Evolutionary conservation across 2,113 vertebrate species (phyloP).

Genomic region (Felis chaus): DNA sequence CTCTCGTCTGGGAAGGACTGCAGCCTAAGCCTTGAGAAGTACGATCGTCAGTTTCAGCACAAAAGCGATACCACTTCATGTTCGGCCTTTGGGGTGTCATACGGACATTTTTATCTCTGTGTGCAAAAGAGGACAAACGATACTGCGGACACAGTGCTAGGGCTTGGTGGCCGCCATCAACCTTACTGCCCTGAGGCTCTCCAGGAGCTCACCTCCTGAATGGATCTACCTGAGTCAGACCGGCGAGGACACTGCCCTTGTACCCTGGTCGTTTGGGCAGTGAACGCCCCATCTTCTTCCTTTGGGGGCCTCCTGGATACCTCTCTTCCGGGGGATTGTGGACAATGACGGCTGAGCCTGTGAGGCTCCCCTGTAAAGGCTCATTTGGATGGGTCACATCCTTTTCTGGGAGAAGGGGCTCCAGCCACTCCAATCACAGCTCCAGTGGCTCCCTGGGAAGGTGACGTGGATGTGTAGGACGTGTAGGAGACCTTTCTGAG

Average conservation of each 20-base stretch:
- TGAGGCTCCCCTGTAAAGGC: background rate
- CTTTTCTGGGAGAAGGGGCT: background rate
- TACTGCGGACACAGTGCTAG: too few relatives aligned
- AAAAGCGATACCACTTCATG: background rate
- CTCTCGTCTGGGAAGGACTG: background rate
- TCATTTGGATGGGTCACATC: background rate
- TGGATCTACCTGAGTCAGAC: background rate
- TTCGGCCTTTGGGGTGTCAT: background rate
- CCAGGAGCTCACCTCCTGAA: background rate
- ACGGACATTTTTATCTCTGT: background rate
- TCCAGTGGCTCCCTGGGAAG: background rate
- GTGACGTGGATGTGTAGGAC: background rate
- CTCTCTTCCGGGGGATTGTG: background rate
- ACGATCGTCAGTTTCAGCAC: background rate
- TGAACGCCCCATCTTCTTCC: background rate
- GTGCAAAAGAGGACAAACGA: background rate
- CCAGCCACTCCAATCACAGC: background rate
- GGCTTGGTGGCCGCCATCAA: rapidly evolving
- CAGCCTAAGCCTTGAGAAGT: background rate
- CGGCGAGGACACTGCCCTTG: background rate
- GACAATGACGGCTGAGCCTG: background rate
- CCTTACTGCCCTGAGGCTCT: background rate
- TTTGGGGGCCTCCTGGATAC: background rate
- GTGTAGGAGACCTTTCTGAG: background rate
- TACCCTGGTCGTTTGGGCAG: background rate